Base-by-base conservation (phyloP, 2,113 vertebrate species). In the Engystomops pustulosus region DNA sequence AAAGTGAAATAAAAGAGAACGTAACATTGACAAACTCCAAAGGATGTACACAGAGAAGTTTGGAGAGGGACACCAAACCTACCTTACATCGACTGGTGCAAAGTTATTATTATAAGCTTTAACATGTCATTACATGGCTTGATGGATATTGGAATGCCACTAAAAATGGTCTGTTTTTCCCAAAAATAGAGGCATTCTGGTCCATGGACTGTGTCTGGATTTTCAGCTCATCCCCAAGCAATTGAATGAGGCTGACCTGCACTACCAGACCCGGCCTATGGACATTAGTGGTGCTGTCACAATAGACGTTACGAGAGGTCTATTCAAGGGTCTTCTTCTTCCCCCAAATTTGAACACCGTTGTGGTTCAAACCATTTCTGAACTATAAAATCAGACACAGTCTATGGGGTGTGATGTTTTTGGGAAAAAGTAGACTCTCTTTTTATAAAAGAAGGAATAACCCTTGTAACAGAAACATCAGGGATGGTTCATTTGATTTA, bases 41-140 rank as follows among this genome's bases (percentile, higher is more conserved):
- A 36, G 27, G 12, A 34, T 34, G 62, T 67, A 20, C 32, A 67
- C 14, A 34, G 32, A 67, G 17, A 67, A 9, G 30, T 17, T 67
- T 67, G 3, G 7, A 20, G 30, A 20, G 32, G 32, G 17, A 67
- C 17, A 20, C 6, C 6, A 67, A 20, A 36, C 62, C 62, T 67
- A 67, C 62, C 62, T 67, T 67, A 36, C 7, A 67, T 67, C 62
- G 17, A 67, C 62, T 10, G 32, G 62, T 67, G 62, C 15, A 34
- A 67, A 67, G 7, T 34, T 30, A 65, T 62, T 4, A 30, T 32
- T 60, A 27, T 67, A 67, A 34, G 20, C 20, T 9, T 20, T 18
- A 36, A 34, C 62, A 67, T 10, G 6, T 0, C 6, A 36, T 67
- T 20, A 67, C 8, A 36, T 20, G 25, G 58, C 6, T 27, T 36